These are phyloP conservation scores for Nasonia giraulti DNA, from an alignment of 1,140 invertebrate species.

Conservation along the genomic window DNA sequence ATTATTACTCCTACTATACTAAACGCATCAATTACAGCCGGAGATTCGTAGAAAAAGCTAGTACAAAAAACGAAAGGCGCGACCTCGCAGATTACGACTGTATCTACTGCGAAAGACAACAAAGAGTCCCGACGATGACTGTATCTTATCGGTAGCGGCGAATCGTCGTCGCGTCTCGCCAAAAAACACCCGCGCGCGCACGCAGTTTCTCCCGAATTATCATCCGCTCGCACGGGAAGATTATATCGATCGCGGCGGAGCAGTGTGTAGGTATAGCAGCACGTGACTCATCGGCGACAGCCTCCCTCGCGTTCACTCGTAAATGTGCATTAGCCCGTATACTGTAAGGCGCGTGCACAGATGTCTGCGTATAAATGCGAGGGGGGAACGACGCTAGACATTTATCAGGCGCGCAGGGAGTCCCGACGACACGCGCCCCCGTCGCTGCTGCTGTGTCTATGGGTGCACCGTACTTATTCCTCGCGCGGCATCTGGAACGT, in stretches of 20 bases:
- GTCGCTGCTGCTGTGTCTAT: background rate
- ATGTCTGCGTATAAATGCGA: background rate
- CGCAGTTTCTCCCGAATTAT: no score
- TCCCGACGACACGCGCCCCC: no score
- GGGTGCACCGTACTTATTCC: background rate
- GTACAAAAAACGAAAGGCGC: no score
- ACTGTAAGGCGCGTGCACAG: background rate
- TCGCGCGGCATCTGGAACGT: background rate
- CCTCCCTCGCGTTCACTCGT: constrained; percentile 10
- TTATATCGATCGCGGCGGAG: background rate
- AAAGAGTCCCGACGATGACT: background rate
- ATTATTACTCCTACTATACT: background rate
- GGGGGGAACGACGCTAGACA: background rate
- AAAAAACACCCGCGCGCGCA: no score
- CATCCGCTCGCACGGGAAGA: background rate
- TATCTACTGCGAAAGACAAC: no score
- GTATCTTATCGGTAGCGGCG: no score
- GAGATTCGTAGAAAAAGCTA: no score
- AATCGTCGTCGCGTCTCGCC: no score
- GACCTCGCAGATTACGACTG: no score
- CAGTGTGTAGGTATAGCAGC: background rate
- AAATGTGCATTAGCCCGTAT: background rate
- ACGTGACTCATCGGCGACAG: constrained; percentile 20
- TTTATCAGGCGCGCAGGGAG: background rate
- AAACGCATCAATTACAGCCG: background rate